Evolutionary conservation across 2,113 vertebrate species (phyloP).

Genomic region (Lamprotornis superbus): DNA sequence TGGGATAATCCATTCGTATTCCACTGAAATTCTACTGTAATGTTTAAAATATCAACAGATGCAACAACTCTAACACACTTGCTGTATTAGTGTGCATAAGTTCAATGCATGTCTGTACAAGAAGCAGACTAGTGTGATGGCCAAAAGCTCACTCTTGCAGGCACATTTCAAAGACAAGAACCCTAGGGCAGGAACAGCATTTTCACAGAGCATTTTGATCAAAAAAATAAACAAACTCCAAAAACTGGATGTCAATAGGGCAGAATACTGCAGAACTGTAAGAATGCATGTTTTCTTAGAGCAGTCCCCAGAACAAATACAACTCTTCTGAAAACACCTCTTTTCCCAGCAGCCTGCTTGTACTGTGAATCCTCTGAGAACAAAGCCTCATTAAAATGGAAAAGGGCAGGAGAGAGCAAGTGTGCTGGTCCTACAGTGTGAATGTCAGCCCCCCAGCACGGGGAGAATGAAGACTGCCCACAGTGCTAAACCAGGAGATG

Average conservation of each 20-base stretch:
- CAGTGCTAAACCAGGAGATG: background rate
- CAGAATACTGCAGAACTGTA: background rate
- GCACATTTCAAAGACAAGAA: background rate
- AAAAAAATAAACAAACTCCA: background rate
- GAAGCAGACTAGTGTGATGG: background rate
- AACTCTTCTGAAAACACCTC: background rate
- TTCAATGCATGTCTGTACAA: background rate
- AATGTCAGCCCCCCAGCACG: background rate
- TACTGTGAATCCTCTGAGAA: background rate
- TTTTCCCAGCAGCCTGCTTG: background rate
- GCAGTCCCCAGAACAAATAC: background rate
- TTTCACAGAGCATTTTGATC: background rate
- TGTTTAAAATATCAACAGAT: background rate
- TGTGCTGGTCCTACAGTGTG: background rate
- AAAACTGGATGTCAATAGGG: background rate
- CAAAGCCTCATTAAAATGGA: background rate
- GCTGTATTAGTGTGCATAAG: background rate
- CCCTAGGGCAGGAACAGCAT: background rate
- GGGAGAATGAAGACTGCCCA: background rate
- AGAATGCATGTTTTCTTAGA: background rate
- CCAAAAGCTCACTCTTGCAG: background rate
- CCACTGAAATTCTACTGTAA: background rate
- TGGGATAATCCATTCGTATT: background rate
- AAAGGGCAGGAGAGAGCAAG: background rate
- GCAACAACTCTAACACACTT: background rate